These are phyloP conservation scores for Antheraea pernyi DNA, from an alignment of 1,140 invertebrate genomes.

Conservation along the genomic window DNA sequence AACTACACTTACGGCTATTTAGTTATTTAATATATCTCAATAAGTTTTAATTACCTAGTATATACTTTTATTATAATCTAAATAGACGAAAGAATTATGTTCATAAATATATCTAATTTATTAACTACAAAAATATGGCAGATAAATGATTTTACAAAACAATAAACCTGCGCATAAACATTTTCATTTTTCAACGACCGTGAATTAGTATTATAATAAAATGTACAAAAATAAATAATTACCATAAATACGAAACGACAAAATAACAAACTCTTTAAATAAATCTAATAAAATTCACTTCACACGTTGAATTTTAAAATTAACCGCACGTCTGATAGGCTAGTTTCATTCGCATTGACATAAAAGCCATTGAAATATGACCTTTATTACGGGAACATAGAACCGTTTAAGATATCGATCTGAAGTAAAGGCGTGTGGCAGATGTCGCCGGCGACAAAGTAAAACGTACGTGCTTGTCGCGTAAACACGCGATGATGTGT, in stretches of 20 bases:
- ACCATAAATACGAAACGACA: conserved; percentile 25
- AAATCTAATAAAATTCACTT: conserved; percentile 50
- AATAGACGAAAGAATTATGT: too few relatives aligned
- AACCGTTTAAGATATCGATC: conserved; percentile 8
- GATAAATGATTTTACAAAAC: too few relatives aligned
- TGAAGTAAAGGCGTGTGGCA: conserved; percentile 29
- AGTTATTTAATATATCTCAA: too few relatives aligned
- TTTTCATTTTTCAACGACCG: too few relatives aligned
- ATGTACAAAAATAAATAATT: neutral
- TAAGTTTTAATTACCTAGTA: too few relatives aligned
- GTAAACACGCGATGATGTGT: conserved; percentile 70
- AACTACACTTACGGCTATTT: too few relatives aligned
- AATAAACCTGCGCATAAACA: too few relatives aligned
- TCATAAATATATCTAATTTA: too few relatives aligned
- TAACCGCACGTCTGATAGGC: conserved; percentile 36
- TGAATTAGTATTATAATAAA: neutral
- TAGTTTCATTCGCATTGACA: conserved; percentile 20
- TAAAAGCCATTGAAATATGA: conserved; percentile 16
- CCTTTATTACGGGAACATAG: conserved; percentile 24
- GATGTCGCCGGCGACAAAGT: conserved; percentile 73
- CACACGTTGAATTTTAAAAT: conserved; percentile 54
- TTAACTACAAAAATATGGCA: too few relatives aligned
- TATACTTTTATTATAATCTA: too few relatives aligned
- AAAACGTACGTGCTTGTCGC: conserved; percentile 64
- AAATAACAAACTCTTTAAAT: conserved; percentile 30